Evolutionary conservation across 2,888 invertebrate genomes (phyloP).

Genomic region (Crossocerus cetratus): DNA sequence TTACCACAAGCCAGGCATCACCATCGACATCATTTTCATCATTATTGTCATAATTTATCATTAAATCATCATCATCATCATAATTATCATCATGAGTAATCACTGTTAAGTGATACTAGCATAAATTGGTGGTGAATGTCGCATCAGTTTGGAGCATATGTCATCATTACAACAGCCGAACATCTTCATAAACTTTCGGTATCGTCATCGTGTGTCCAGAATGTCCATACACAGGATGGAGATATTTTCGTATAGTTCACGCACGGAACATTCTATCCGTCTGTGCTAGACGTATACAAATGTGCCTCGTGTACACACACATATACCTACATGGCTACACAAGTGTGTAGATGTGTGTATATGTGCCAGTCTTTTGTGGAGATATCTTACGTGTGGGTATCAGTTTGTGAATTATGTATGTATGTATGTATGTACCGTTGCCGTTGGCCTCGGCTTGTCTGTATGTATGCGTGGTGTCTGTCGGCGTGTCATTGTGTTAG

Average conservation of each 20-base stretch:
- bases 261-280: no score
- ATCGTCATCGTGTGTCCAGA: slow-evolving; percentile 34
- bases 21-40: slow-evolving; percentile 32
- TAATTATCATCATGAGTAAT: slow-evolving; percentile 50
- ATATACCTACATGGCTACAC: no score
- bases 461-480: slow-evolving; percentile 1
- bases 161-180: slow-evolving; percentile 47
- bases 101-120: slow-evolving; percentile 25
- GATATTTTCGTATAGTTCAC: no score
- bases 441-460: background rate
- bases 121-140: slow-evolving; percentile 39
- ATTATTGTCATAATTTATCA: slow-evolving; percentile 41
- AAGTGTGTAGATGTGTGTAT: no score
- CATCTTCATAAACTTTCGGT: slow-evolving; percentile 30
- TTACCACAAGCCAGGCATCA: slow-evolving; percentile 60
- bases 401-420: background rate
- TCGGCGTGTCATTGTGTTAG: slow-evolving; percentile 10
- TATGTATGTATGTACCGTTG: no score
- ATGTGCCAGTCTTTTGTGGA: slow-evolving; percentile 3
- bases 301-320: slow-evolving; percentile 4
- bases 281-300: slow-evolving; percentile 6
- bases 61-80: slow-evolving; percentile 49
- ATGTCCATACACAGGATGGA: slow-evolving; percentile 17
- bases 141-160: slow-evolving; percentile 47
- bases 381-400: background rate